These are phyloP conservation scores for Anarsia innoxiella DNA, from an alignment of 2,888 invertebrate species.

Conservation along the genomic window DNA sequence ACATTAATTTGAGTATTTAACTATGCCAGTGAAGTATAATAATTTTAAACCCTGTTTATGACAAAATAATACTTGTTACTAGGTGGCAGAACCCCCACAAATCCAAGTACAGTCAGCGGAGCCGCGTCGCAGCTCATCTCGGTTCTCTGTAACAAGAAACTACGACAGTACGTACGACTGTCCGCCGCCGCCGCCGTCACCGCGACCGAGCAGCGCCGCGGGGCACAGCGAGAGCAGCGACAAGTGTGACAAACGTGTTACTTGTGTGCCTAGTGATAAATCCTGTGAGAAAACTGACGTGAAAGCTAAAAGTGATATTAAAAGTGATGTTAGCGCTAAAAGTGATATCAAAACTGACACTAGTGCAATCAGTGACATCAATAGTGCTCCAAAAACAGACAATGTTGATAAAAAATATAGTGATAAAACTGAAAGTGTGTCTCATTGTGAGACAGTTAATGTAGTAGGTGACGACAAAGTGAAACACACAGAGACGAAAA, in stretches of 20 bases:
- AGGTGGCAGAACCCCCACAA: conserved; percentile 60
- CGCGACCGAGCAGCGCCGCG: conserved; percentile 15
- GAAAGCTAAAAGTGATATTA: conserved; percentile 15
- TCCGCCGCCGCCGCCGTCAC: conserved; percentile 26
- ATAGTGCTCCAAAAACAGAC: too few species aligned
- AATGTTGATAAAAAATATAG: conserved; percentile 10
- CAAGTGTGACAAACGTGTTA: not conserved
- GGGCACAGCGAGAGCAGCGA: too few species aligned
- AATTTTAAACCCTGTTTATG: too few species aligned
- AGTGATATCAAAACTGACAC: too few species aligned
- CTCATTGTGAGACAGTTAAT: conserved; percentile 37
- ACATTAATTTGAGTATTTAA: too few species aligned
- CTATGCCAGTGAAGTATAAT: not conserved
- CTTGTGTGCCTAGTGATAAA: conserved; percentile 8
- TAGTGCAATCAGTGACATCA: not conserved
- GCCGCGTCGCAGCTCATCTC: conserved; percentile 69
- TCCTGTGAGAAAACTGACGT: too few species aligned
- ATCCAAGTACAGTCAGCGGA: conserved; percentile 75
- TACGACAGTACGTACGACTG: conserved; percentile 49
- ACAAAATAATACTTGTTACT: too few species aligned
- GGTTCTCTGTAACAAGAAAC: conserved; percentile 66
- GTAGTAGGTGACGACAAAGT: conserved; percentile 26
- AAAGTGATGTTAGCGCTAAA: conserved; percentile 5
- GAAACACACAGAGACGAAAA: conserved; percentile 38
- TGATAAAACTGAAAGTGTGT: conserved; percentile 38